Conservation (phyloP, 2,888 invertebrate species). For the Agrotis puta region DNA sequence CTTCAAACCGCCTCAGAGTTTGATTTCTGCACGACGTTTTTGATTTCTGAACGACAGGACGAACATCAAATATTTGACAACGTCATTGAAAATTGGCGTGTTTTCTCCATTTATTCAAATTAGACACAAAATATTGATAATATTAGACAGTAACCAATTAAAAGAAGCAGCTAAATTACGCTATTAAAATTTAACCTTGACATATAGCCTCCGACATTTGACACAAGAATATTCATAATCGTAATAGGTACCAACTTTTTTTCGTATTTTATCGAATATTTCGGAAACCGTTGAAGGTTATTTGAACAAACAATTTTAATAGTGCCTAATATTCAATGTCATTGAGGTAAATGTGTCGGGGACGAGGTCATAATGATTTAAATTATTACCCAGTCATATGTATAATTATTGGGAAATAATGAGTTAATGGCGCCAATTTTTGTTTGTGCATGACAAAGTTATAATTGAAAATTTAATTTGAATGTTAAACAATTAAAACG, state of each 20-base stretch:
- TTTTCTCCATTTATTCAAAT: constrained; percentile 20
- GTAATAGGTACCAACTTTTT: constrained; percentile 17
- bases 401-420: constrained; percentile 17
- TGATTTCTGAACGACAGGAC: no score
- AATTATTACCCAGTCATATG: constrained; percentile 1
- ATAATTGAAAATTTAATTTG: no score
- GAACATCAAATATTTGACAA: no score
- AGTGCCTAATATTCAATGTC: constrained; percentile 7
- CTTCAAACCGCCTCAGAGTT: no score
- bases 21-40: no score
- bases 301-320: constrained; percentile 22
- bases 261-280: constrained; percentile 23
- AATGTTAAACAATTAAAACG: no score
- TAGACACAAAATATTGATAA: background rate
- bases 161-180: constrained; percentile 18
- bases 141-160: constrained; percentile 22
- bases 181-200: constrained; percentile 40
- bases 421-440: background rate
- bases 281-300: constrained; percentile 34
- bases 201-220: constrained; percentile 46
- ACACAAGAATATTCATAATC: constrained; percentile 34
- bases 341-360: constrained; percentile 11
- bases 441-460: no score
- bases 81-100: background rate
- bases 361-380: constrained; percentile 22